Evolutionary conservation across 2,888 invertebrate genomes (phyloP), one percentile per base, ranked within the genome.

Genomic region (Notocelia uddmanniana): DNA sequence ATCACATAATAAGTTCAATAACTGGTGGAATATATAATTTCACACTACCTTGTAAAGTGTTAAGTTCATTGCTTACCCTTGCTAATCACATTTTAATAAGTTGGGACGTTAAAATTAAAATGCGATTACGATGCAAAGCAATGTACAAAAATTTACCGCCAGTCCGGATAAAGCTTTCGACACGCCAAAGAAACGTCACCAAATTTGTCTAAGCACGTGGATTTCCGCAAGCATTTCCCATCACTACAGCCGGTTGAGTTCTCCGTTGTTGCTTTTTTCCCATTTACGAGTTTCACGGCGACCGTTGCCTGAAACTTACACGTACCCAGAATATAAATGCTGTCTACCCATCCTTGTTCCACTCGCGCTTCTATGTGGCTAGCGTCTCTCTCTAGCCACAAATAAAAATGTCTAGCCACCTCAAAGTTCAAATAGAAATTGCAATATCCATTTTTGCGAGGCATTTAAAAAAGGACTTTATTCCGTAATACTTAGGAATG

Each of bases 291-390:
- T 92, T 93, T 92, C 93, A 93, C 92, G 91, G 92, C 92, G 92
- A 93, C 93, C 92, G 92, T 92, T 92, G 92, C 92, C 93, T 93
- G 93, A 93, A 93, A 93, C 93, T 93, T 93, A 93, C 92, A 93
- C 93, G 93, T 91, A 93, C 88, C 91, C 90, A 88, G 93, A 93
- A 93, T 93, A 93, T 91, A 93, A 93, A 93, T 93, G 92, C 89
- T 87, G 83, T 88, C 83, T 80, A 74, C 64, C 83, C 78, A 75
- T 91, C 92, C 78, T 83, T 83, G 80, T 92, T 81, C 69, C 76
- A 74, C 86, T 50, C 76, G 73, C 71, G 71, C 73, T 76, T 78
- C 76, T 78, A 79, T 76, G 78, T 79, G 78, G 79, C 75, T 74
- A 80, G 83, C 77, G 77, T 87, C 91, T 85, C 88, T 73, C 83